phyloP scores from a whole-genome alignment of 2,888 invertebrate genomes.

The Clepsis dumicolana region DNA sequence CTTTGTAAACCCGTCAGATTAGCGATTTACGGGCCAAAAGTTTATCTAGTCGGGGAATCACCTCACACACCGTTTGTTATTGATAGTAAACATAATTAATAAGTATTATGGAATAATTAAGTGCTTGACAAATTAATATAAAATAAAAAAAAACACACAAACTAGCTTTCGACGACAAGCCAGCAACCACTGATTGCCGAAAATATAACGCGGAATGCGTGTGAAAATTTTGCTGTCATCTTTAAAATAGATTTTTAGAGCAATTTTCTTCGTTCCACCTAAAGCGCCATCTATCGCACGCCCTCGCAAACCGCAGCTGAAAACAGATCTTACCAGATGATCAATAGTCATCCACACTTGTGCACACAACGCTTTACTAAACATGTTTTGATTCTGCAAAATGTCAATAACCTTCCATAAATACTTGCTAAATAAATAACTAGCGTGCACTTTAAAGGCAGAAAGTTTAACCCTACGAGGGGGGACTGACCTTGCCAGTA shows the following conservation, averaged over 20 bases:
- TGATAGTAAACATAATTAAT: too few relatives aligned
- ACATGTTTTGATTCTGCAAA: conserved; percentile 58
- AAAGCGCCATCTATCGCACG: conserved; percentile 1
- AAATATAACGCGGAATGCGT: too few relatives aligned
- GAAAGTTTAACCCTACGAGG: neutral
- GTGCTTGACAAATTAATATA: too few relatives aligned
- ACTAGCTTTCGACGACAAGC: too few relatives aligned
- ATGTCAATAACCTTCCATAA: conserved; percentile 52
- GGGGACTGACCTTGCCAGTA: neutral
- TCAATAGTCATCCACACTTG: conserved; percentile 51
- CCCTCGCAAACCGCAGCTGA: neutral
- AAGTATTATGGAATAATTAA: too few relatives aligned
- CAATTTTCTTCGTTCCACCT: neutral
- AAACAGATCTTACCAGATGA: conserved; percentile 38
- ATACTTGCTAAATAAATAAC: conserved; percentile 32
- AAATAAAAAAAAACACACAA: too few relatives aligned
- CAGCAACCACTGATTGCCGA: neutral
- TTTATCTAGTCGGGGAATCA: too few relatives aligned
- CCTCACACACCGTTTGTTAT: too few relatives aligned
- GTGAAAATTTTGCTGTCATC: too few relatives aligned
- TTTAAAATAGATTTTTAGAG: too few relatives aligned
- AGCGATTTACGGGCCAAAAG: too few relatives aligned
- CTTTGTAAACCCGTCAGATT: too few relatives aligned
- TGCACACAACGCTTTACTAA: conserved; percentile 50
- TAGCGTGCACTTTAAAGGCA: neutral